A percentile compares a stretch with the other conserved stretches of the same genome.
Evolutionary conservation across 2,888 invertebrate species (phyloP).

Genomic region (Melieria omissa): DNA sequence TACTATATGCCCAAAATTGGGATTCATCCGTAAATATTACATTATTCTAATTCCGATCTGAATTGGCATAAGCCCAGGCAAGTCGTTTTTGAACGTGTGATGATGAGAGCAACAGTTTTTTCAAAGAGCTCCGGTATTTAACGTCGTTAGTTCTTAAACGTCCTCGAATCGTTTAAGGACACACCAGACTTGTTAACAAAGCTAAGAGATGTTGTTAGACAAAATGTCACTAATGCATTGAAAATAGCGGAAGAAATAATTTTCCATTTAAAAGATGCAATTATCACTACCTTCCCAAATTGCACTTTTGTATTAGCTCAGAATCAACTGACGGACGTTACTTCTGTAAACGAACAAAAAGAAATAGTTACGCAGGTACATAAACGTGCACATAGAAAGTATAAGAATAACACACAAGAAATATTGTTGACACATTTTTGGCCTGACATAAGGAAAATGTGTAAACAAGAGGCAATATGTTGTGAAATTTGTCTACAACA

Average conservation of each 20-base stretch:
- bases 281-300: constrained; percentile 5
- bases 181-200: background rate
- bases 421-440: constrained; percentile 25
- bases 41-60: too few relatives aligned
- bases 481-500: background rate
- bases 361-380: constrained; percentile 12
- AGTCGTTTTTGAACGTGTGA: too few relatives aligned
- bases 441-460: constrained; percentile 14
- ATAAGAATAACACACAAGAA: constrained; percentile 26
- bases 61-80: too few relatives aligned
- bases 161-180: too few relatives aligned
- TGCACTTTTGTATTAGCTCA: background rate
- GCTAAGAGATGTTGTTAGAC: background rate
- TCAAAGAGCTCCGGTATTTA: too few relatives aligned
- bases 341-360: background rate
- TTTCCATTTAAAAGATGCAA: constrained; percentile 6
- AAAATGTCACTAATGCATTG: background rate
- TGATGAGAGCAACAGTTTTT: too few relatives aligned
- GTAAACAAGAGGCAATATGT: constrained; percentile 10
- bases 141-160: too few relatives aligned
- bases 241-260: constrained; percentile 2
- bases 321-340: background rate
- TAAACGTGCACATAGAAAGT: constrained; percentile 7
- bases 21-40: too few relatives aligned
- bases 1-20: too few relatives aligned